phyloP scores from a whole-genome alignment of 2,113 vertebrate species.

The Bungarus multicinctus region DNA sequence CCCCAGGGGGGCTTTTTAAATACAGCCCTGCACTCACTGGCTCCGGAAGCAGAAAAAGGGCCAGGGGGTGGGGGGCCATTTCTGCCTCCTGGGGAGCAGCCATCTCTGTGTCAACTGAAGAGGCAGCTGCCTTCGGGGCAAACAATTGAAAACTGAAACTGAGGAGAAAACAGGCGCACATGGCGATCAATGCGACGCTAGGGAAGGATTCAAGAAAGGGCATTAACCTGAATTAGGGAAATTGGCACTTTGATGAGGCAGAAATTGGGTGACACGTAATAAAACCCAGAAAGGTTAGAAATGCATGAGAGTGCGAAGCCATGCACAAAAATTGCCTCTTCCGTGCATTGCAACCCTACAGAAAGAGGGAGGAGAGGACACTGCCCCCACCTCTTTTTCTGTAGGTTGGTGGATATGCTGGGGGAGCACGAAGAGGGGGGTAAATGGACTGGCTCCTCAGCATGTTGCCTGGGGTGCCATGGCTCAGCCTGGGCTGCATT shows the following conservation, averaged over 20 bases:
- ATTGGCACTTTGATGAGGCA: not conserved
- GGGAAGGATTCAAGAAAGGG: not conserved
- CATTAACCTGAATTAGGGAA: not conserved
- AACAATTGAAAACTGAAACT: not conserved
- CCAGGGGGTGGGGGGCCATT: fast-evolving
- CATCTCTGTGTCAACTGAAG: not conserved
- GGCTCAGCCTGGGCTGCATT: not conserved
- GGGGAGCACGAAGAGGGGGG: too few relatives aligned
- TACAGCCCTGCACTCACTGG: not conserved
- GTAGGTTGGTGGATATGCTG: not conserved
- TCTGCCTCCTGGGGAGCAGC: not conserved
- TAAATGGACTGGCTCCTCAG: not conserved
- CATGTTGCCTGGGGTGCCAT: not conserved
- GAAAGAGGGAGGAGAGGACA: not conserved
- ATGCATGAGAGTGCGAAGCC: not conserved
- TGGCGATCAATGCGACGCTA: fast-evolving
- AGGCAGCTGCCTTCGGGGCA: not conserved
- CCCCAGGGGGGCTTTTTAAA: fast-evolving
- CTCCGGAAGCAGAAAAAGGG: not conserved
- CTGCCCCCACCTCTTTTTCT: not conserved
- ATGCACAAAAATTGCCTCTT: not conserved
- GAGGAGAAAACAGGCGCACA: not conserved
- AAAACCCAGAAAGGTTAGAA: not conserved
- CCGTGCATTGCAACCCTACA: not conserved
- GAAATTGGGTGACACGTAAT: not conserved